Evolutionary conservation across 2,888 invertebrate genomes (phyloP).

Genomic region (Apantesis nais): DNA sequence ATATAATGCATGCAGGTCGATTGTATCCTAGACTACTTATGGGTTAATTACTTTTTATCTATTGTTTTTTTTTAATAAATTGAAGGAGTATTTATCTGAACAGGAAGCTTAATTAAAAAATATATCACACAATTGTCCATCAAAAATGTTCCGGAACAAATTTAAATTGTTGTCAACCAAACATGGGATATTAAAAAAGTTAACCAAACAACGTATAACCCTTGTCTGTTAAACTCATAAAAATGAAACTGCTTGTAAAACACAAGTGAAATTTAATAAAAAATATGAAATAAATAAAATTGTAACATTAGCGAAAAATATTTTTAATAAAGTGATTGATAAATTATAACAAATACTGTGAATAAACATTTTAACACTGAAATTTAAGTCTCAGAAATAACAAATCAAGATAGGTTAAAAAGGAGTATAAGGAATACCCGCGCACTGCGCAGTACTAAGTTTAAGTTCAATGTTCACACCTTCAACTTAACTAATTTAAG

Average conservation of each 20-base stretch:
- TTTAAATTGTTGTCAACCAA: constrained; percentile 47
- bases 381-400: background rate
- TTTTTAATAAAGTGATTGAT: background rate
- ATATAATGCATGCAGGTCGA: too few relatives aligned
- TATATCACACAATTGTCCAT: constrained; percentile 35
- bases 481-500: background rate
- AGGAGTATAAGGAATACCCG: background rate
- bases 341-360: background rate
- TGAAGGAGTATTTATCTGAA: background rate
- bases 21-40: too few relatives aligned
- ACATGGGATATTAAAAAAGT: constrained; percentile 40
- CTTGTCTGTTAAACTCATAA: constrained; percentile 46
- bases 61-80: too few relatives aligned
- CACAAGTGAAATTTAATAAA: constrained; percentile 50
- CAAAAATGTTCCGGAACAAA: constrained; percentile 35
- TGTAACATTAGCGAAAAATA: constrained; percentile 48
- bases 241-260: constrained; percentile 46
- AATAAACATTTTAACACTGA: background rate
- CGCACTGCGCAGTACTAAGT: background rate
- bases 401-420: too few relatives aligned
- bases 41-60: too few relatives aligned
- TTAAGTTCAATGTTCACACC: background rate
- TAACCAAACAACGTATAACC: constrained; percentile 38
- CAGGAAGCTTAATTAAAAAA: constrained; percentile 45
- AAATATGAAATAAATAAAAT: constrained; percentile 52